phyloP scores from a whole-genome alignment of 1,140 invertebrate genomes.

The Ceratosolen solmsi region DNA sequence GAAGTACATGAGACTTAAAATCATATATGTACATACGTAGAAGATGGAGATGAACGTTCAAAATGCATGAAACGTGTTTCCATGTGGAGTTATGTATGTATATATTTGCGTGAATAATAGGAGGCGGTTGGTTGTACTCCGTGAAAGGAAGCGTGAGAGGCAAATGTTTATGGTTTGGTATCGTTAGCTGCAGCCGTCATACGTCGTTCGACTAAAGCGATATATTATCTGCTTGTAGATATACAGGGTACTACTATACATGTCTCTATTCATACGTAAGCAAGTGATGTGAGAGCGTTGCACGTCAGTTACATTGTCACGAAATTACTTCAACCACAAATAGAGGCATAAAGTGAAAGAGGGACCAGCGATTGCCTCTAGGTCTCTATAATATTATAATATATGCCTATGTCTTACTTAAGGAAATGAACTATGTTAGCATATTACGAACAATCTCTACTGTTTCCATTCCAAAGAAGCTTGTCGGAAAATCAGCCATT shows the following conservation, averaged over 20 bases:
- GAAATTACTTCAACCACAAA: slow-evolving; percentile 36
- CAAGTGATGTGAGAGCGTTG: not conserved
- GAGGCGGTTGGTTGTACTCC: not conserved
- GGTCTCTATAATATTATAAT: not conserved
- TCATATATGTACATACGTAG: too few species aligned
- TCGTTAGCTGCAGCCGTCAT: slow-evolving; percentile 37
- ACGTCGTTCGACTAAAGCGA: slow-evolving; percentile 16
- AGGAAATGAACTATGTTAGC: slow-evolving; percentile 13
- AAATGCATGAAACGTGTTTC: too few species aligned
- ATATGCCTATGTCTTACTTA: not conserved
- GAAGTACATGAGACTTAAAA: too few species aligned
- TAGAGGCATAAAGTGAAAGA: not conserved
- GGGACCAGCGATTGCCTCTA: not conserved
- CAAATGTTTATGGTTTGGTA: slow-evolving; percentile 24
- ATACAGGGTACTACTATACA: not conserved
- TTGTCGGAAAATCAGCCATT: not conserved
- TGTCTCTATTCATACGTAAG: not conserved
- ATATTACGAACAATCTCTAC: not conserved
- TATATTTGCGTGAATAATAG: not conserved
- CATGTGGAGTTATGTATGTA: not conserved
- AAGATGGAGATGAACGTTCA: too few species aligned
- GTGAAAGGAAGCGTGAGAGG: slow-evolving; percentile 10
- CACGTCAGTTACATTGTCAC: slow-evolving; percentile 39
- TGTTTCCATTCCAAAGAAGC: not conserved
- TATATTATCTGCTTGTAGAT: not conserved